Evolutionary conservation across 2,113 vertebrate genomes (phyloP), one percentile per base, ranked within the genome.

Genomic region (Electrona antarctica): DNA sequence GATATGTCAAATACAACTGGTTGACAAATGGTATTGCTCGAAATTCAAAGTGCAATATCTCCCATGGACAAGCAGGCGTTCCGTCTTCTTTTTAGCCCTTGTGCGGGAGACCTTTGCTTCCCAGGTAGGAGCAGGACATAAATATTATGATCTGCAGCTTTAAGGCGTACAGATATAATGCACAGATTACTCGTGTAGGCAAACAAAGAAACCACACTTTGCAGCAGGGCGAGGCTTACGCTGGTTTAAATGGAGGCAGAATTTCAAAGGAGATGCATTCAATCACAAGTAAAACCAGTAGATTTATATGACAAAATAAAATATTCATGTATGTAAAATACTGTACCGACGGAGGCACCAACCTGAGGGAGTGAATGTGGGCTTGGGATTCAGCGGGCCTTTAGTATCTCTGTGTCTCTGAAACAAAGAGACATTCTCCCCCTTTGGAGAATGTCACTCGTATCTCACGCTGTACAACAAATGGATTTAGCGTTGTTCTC

Each of bases 301-400:
- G 67, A 66, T 63, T 45, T 62, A 65, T 33, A 76, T 12, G 60
- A 46, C 33, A 41, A 41, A 41, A 41, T 41, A 41, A 78, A 51
- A 80, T 29, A 80, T 28, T 79, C 50, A 83, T 12, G 13, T 12
- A 54, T 64, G 79, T 41, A 80, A 50, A 85, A 87, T 63, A 86
- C 76, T 75, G 82, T 80, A 84, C 15, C 82, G 73, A 82, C 76
- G 21, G 69, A 80, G 76, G 81, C 88, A 90, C 90, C 85, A 87
- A 91, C 87, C 88, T 90, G 87, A 59, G 72, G 70, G 72, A 15
- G 77, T 69, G 80, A 82, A 50, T 2, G 72, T 60, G 76, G 77
- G 57, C 67, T 69, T 72, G 76, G 76, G 64, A 77, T 69, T 79
- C 78, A 67, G 80, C 81, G 77, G 47, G 73, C 67, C 41, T 76